Conservation (phyloP, 23 tunicate species). For the Trididemnum clinides region DNA sequence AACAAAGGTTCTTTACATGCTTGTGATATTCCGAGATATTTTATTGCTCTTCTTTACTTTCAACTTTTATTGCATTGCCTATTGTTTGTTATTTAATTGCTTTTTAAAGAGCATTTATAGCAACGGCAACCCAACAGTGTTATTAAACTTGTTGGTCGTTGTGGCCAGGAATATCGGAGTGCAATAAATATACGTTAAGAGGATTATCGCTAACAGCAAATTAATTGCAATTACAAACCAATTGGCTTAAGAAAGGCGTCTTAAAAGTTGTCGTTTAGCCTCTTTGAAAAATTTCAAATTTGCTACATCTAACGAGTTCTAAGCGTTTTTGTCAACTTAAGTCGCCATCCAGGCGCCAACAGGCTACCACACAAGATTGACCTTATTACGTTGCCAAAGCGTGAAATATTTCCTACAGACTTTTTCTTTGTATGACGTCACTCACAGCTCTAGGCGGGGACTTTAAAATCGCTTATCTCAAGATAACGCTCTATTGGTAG, state of each 20-base stretch:
- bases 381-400: neutral
- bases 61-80: too few species aligned
- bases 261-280: neutral
- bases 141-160: too few species aligned
- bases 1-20: too few species aligned
- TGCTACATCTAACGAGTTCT: neutral
- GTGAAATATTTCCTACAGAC: conserved; percentile 32
- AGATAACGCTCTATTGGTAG: too few species aligned
- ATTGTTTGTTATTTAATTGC: neutral
- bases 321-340: neutral
- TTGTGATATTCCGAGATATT: too few species aligned
- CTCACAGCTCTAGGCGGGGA: too few species aligned
- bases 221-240: neutral
- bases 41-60: too few species aligned
- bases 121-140: too few species aligned
- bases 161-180: neutral
- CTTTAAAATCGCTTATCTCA: too few species aligned
- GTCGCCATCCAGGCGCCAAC: neutral
- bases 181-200: neutral
- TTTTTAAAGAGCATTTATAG: neutral
- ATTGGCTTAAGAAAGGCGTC: neutral
- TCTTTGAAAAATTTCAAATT: neutral
- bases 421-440: too few species aligned
- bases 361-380: neutral
- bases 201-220: neutral